These are phyloP conservation scores for Philotrypesis tridentata DNA, from an alignment of 1,140 invertebrate genomes.

Conservation along the genomic window DNA sequence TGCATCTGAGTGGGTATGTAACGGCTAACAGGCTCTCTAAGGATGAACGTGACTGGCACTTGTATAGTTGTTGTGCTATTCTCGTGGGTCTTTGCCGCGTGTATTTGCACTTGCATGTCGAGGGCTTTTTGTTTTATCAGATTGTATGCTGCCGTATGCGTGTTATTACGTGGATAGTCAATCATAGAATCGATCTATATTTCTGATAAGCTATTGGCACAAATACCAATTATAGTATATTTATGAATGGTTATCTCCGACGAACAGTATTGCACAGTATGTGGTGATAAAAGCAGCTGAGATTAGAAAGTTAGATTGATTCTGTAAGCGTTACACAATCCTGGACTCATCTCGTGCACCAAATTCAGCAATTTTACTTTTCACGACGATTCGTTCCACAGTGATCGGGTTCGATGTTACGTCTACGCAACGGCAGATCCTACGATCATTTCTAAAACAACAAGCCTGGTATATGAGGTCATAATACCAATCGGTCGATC, in stretches of 20 bases:
- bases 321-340: too few relatives aligned
- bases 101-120: not conserved
- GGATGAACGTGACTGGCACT: too few relatives aligned
- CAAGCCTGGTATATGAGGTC: not conserved
- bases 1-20: not conserved
- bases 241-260: too few relatives aligned
- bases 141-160: too few relatives aligned
- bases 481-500: not conserved
- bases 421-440: not conserved
- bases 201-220: too few relatives aligned
- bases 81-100: not conserved
- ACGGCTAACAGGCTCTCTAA: too few relatives aligned
- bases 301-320: too few relatives aligned
- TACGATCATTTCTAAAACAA: not conserved
- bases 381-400: not conserved
- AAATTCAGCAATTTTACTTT: not conserved
- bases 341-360: too few relatives aligned
- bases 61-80: not conserved
- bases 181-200: not conserved
- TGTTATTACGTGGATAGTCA: not conserved
- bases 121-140: not conserved
- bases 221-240: too few relatives aligned
- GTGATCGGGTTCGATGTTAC: too few relatives aligned
- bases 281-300: too few relatives aligned
- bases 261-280: too few relatives aligned